Evolutionary conservation across 92 coral and sea anemone genomes (phyloP).

Genomic region (Phenganax marumi): DNA sequence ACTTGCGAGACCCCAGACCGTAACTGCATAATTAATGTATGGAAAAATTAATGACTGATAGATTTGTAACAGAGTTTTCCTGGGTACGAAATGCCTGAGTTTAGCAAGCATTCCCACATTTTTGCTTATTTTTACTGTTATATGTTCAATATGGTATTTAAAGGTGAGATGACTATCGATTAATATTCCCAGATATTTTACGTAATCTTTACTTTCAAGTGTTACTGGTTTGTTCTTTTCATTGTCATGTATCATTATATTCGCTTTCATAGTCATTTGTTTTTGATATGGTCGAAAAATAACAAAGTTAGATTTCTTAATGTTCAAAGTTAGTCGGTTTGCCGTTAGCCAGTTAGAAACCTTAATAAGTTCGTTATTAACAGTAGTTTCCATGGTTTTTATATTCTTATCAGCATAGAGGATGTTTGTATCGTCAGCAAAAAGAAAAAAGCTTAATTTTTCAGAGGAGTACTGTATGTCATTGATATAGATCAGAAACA

Average conservation of each 20-base stretch:
- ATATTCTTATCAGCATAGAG: slow-evolving; percentile 53
- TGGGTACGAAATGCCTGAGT: slow-evolving; percentile 48
- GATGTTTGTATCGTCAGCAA: slow-evolving; percentile 48
- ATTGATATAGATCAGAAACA: no score
- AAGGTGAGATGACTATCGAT: slow-evolving; percentile 53
- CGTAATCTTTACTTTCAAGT: slow-evolving; percentile 54
- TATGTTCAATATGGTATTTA: slow-evolving; percentile 50
- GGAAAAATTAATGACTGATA: slow-evolving; percentile 34
- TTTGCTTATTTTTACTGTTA: slow-evolving; percentile 51
- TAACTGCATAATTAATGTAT: slow-evolving; percentile 23
- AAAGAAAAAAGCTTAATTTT: slow-evolving; percentile 44
- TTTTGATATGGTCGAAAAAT: slow-evolving; percentile 48
- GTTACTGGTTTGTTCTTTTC: slow-evolving; percentile 15
- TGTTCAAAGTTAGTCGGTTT: slow-evolving; percentile 44
- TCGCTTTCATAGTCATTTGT: slow-evolving; percentile 37
- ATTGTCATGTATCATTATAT: slow-evolving; percentile 34
- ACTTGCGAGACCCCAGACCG: slow-evolving; percentile 43
- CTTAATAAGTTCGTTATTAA: slow-evolving; percentile 50
- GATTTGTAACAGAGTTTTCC: slow-evolving; percentile 32
- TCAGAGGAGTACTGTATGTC: slow-evolving; percentile 21
- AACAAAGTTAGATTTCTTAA: slow-evolving; percentile 38
- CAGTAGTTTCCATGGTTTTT: slow-evolving; percentile 46
- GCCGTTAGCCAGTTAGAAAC: slow-evolving; percentile 47
- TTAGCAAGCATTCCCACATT: slow-evolving; percentile 41
- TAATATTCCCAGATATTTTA: slow-evolving; percentile 55